Conservation (phyloP, 2,797 vertebrate genomes). For the Pseudotriccus pelzelni region DNA sequence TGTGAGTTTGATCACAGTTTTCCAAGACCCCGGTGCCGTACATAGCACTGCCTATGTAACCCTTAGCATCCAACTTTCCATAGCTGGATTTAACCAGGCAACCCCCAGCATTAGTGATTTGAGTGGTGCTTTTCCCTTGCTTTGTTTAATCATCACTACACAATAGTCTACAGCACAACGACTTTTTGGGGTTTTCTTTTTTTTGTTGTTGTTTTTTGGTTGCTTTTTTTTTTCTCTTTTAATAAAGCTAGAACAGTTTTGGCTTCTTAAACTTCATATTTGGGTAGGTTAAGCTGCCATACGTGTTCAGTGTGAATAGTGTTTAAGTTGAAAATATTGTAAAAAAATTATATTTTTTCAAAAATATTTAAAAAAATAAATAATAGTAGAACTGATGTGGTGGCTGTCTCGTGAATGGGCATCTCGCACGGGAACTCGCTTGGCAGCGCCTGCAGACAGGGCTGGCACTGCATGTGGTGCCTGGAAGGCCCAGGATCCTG, state of each 20-base stretch:
- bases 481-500: neutral
- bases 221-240: constrained; percentile 56
- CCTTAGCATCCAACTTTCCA: constrained; percentile 17
- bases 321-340: constrained; percentile 87
- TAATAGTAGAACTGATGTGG: constrained; percentile 80
- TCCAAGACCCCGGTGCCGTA: constrained; percentile 2
- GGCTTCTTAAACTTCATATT: constrained; percentile 83
- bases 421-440: neutral
- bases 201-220: neutral
- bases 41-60: constrained; percentile 43
- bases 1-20: constrained; percentile 37
- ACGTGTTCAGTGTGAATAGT: constrained; percentile 88
- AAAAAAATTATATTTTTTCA: constrained; percentile 89
- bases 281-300: constrained; percentile 84
- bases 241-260: constrained; percentile 83
- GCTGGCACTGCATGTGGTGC: fast-evolving
- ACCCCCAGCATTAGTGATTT: constrained; percentile 66
- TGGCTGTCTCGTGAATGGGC: constrained; percentile 59
- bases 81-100: constrained; percentile 59
- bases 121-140: constrained; percentile 81
- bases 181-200: constrained; percentile 1
- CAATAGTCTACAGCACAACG: constrained; percentile 79
- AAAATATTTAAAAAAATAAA: constrained; percentile 90
- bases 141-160: constrained; percentile 80
- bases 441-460: neutral